Evolutionary conservation across 2,797 vertebrate species (phyloP), one percentile per base, ranked within the genome.

Genomic region (Distichodus sexfasciatus): DNA sequence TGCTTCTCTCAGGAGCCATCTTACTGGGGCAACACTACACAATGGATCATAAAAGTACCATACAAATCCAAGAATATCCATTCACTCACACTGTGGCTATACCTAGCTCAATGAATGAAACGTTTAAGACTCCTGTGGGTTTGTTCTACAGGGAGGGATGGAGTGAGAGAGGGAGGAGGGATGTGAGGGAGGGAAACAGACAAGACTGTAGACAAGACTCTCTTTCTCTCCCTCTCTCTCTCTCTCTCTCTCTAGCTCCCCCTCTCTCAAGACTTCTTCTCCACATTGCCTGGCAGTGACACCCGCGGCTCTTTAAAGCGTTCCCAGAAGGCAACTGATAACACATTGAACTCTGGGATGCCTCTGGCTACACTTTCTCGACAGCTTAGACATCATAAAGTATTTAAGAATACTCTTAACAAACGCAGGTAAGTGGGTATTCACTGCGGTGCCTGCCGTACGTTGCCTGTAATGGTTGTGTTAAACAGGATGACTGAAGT

Each of bases 331-430:
- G 87, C 59, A 70, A 80, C 85, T 86, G 80, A 79, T 83, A 83
- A 78, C 33, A 83, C 80, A 58, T 50, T 71, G 78, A 87, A 88
- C 85, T 84, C 81, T 86, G 82, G 85, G 85, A 73, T 67, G 87
- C 89, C 85, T 79, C 78, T 66, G 84, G 88, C 85, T 83, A 87
- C 85, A 86, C 83, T 85, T 85, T 84, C 80, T 84, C 82, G 83
- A 85, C 85, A 88, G 86, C 87, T 89, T 90, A 90, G 84, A 69
- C 83, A 87, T 90, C 87, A 91, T 91, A 86, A 90, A 91, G 86
- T 89, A 90, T 91, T 91, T 90, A 90, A 88, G 86, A 88, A 85
- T 83, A 84, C 81, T 85, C 83, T 90, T 89, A 89, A 86, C 82
- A 76, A 86, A 86, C 76, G 78, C 81, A 87, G 84, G 83, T 86